Evolutionary conservation across 2,797 vertebrate species (phyloP).

Genomic region (Cryptoblepharus egeriae): DNA sequence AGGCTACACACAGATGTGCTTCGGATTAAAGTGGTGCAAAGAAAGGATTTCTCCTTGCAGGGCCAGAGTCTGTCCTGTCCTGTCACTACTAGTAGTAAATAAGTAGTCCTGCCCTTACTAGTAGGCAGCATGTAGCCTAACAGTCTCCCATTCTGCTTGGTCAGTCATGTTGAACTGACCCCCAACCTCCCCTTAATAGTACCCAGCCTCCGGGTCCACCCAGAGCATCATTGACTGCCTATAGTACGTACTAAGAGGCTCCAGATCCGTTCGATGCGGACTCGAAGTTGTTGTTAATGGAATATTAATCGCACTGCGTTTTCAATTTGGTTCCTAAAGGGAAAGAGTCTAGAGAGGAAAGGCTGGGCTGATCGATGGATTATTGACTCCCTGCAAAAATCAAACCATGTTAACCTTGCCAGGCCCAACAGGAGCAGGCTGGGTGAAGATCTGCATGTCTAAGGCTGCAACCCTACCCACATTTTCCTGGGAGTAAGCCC

Average conservation of each 20-base stretch:
- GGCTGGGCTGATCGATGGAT: constrained; percentile 29
- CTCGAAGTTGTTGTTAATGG: constrained; percentile 15
- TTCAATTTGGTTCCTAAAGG: constrained; percentile 30
- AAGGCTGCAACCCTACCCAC: not conserved
- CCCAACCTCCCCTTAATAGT: not conserved
- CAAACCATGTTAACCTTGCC: constrained; percentile 46
- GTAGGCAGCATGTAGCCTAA: too few species aligned
- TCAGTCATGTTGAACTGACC: not conserved
- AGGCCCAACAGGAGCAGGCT: constrained; percentile 40
- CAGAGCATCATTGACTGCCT: not conserved
- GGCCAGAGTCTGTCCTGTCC: too few species aligned
- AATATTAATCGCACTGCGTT: constrained; percentile 8
- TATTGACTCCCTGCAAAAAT: constrained; percentile 42
- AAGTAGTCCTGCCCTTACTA: too few species aligned
- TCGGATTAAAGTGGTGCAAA: too few species aligned
- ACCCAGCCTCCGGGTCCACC: not conserved
- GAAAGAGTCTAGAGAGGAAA: constrained; percentile 33
- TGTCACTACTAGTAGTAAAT: too few species aligned
- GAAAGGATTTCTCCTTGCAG: too few species aligned
- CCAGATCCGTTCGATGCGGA: constrained; percentile 25
- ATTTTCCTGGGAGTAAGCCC: too few species aligned
- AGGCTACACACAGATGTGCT: not conserved
- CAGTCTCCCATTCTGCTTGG: not conserved
- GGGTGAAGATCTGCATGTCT: not conserved
- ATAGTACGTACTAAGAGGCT: not conserved